Conservation (phyloP, 2,113 vertebrate species). For the Baryphthengus martii region DNA sequence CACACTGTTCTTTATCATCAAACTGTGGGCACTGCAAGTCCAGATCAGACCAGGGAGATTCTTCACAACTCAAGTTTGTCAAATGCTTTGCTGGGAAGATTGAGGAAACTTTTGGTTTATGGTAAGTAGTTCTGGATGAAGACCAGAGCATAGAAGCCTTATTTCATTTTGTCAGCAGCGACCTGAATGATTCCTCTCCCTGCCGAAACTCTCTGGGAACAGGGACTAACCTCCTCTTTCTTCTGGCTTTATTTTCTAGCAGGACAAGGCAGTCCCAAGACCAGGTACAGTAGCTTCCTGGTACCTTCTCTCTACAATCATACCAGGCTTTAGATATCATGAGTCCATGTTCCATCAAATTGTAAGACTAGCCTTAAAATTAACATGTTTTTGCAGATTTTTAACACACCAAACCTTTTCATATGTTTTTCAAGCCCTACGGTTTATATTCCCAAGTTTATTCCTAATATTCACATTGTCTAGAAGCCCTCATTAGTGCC, state of each 20-base stretch:
- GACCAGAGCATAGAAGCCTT: not conserved
- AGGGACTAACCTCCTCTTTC: not conserved
- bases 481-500: not conserved
- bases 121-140: not conserved
- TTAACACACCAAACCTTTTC: not conserved
- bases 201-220: not conserved
- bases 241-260: not conserved
- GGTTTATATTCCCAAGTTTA: not conserved
- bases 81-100: not conserved
- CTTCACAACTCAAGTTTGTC: not conserved
- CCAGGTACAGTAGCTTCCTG: not conserved
- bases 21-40: not conserved
- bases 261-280: not conserved
- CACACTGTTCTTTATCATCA: not conserved
- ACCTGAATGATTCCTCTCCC: not conserved
- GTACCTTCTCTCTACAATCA: not conserved
- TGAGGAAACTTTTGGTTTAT: not conserved
- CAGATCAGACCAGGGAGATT: not conserved
- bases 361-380: not conserved
- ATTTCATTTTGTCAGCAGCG: not conserved
- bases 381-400: not conserved
- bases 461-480: not conserved
- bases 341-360: not conserved
- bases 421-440: not conserved
- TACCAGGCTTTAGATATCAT: not conserved